phyloP scores from a whole-genome alignment of 2,797 vertebrate genomes.

The Acrossocheilus wenchowensis region DNA sequence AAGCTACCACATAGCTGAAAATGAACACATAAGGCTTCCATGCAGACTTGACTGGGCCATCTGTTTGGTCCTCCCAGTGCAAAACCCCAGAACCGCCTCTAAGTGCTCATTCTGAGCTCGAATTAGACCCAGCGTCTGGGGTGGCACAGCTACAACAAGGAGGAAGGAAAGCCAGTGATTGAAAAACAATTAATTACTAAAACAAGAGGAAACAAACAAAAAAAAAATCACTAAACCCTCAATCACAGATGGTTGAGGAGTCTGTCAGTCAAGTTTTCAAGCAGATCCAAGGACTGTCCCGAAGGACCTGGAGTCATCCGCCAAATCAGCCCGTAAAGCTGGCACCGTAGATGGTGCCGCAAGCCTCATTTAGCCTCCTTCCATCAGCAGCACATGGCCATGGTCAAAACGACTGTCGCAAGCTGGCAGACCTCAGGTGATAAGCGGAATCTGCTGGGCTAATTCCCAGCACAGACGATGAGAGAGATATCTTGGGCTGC shows the following conservation, averaged over 20 bases:
- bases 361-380: slow-evolving; percentile 65
- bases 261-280: slow-evolving; percentile 69
- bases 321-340: slow-evolving; percentile 69
- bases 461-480: slow-evolving; percentile 52
- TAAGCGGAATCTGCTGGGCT: slow-evolving; percentile 49
- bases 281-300: slow-evolving; percentile 61
- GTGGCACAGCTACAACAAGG: background rate
- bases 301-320: slow-evolving; percentile 64
- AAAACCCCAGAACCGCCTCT: slow-evolving; percentile 14
- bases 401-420: slow-evolving; percentile 54
- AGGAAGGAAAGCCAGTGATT: slow-evolving; percentile 58
- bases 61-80: slow-evolving; percentile 43
- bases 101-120: slow-evolving; percentile 44
- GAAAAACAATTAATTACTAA: slow-evolving; percentile 69
- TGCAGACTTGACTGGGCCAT: slow-evolving; percentile 42
- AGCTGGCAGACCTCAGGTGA: slow-evolving; percentile 58
- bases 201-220: slow-evolving; percentile 48
- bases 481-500: background rate
- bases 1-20: slow-evolving; percentile 17
- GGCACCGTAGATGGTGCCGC: slow-evolving; percentile 68
- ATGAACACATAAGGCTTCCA: slow-evolving; percentile 41
- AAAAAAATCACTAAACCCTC: slow-evolving; percentile 32
- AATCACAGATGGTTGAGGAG: slow-evolving; percentile 73
- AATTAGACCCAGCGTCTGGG: slow-evolving; percentile 30
- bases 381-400: slow-evolving; percentile 55